phyloP scores from a whole-genome alignment of 2,888 invertebrate genomes.

The Palloptera scutellata region DNA sequence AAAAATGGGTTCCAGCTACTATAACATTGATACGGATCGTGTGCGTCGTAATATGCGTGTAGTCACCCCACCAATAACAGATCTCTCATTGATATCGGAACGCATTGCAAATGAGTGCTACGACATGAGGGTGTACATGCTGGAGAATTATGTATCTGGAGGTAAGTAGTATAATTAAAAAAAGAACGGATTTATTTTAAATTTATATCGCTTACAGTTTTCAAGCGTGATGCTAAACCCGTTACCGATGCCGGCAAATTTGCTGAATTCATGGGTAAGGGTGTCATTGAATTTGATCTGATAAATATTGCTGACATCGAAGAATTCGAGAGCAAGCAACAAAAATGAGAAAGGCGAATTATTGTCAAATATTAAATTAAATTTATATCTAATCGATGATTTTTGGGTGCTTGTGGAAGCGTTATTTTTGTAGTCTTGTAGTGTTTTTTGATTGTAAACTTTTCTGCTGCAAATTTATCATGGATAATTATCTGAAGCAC shows the following conservation, averaged over 20 bases:
- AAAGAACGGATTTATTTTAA: neutral
- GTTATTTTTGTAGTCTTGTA: conserved; percentile 47
- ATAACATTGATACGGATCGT: conserved; percentile 81
- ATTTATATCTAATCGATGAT: conserved; percentile 2
- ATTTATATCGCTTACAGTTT: conserved; percentile 65
- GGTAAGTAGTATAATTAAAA: conserved; percentile 66
- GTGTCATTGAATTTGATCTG: conserved; percentile 78
- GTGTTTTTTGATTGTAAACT: conserved; percentile 31
- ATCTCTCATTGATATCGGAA: conserved; percentile 71
- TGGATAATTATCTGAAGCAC: neutral
- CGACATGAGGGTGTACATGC: conserved; percentile 75
- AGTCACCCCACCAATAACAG: conserved; percentile 73
- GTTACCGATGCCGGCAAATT: conserved; percentile 69
- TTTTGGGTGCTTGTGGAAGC: conserved; percentile 29
- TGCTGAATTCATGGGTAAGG: conserved; percentile 80
- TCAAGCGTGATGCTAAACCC: conserved; percentile 67
- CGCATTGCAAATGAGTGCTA: conserved; percentile 78
- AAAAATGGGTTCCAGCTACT: conserved; percentile 82
- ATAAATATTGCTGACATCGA: conserved; percentile 73
- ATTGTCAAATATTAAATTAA: conserved; percentile 12
- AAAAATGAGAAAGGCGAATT: neutral
- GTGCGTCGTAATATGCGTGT: conserved; percentile 81
- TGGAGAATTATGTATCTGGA: conserved; percentile 73
- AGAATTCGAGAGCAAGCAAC: conserved; percentile 55
- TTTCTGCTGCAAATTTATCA: neutral